A percentile compares a stretch with the other conserved stretches of the same genome.
Evolutionary conservation across 2,888 invertebrate genomes (phyloP).

Genomic region (Plebejus melissa): DNA sequence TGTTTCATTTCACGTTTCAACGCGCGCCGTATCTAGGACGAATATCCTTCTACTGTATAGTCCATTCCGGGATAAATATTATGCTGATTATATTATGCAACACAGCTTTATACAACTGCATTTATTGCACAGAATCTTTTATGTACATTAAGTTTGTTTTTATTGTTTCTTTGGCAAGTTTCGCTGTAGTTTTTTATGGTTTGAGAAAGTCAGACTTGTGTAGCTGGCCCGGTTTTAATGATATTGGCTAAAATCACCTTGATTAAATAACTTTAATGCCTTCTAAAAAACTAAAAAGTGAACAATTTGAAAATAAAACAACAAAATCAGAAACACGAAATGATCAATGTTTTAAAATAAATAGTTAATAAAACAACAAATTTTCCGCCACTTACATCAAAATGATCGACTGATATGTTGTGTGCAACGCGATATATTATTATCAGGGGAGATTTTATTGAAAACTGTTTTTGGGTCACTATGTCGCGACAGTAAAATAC

Average conservation of each 20-base stretch:
- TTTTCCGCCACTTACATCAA: conserved; percentile 1
- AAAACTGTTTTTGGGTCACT: conserved; percentile 16
- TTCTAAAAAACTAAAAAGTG: too few species aligned
- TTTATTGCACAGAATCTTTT: too few species aligned
- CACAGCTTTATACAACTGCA: too few species aligned
- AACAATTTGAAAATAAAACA: not conserved
- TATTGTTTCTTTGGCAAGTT: too few species aligned
- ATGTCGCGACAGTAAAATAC: conserved; percentile 20
- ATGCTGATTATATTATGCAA: not conserved
- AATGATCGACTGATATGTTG: conserved; percentile 6
- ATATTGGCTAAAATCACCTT: too few species aligned
- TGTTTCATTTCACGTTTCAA: conserved; percentile 12
- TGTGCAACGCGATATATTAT: conserved; percentile 13
- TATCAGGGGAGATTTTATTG: conserved; percentile 23
- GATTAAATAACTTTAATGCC: too few species aligned
- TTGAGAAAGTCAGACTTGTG: too few species aligned
- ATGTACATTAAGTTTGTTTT: too few species aligned
- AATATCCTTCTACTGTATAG: not conserved
- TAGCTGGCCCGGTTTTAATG: not conserved
- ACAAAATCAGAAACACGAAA: not conserved
- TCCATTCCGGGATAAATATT: not conserved
- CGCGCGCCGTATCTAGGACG: not conserved
- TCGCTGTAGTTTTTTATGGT: too few species aligned
- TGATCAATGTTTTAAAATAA: not conserved
- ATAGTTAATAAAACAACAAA: conserved; percentile 9